Conservation (phyloP, 2,888 invertebrate genomes). For the Gastrophysa polygoni region DNA sequence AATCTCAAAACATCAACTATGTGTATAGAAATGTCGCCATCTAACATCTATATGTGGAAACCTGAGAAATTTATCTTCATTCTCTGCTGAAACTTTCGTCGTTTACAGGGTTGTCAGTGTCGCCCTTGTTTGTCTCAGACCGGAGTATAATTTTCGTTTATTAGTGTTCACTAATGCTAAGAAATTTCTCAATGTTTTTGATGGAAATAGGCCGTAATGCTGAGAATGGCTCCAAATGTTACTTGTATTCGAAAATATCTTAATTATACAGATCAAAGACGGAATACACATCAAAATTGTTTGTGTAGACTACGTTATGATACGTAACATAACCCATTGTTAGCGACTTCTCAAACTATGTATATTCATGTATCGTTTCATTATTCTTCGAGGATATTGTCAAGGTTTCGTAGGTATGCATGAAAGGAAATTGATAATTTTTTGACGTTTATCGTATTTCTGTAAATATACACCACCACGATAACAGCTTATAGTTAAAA, state of each 20-base stretch:
- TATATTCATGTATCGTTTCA: conserved; percentile 34
- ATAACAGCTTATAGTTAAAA: conserved; percentile 12
- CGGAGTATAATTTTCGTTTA: no score
- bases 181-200: neutral
- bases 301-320: conserved; percentile 7
- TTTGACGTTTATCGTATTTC: conserved; percentile 27
- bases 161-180: neutral
- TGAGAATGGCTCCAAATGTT: neutral
- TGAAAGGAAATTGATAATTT: conserved; percentile 35
- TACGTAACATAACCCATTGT: conserved; percentile 31
- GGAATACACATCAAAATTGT: neutral
- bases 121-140: no score
- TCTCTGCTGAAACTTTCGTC: no score
- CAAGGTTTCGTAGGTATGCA: conserved; percentile 29
- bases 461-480: conserved; percentile 24
- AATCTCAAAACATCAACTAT: no score
- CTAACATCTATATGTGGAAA: no score
- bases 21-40: no score
- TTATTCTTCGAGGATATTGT: conserved; percentile 32
- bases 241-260: neutral
- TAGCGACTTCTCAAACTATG: conserved; percentile 32
- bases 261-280: neutral
- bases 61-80: no score
- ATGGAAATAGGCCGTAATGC: neutral
- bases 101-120: no score